Evolutionary conservation across 2,797 vertebrate genomes (phyloP), one percentile per base, ranked within the genome.

Genomic region (Cygnus olor): DNA sequence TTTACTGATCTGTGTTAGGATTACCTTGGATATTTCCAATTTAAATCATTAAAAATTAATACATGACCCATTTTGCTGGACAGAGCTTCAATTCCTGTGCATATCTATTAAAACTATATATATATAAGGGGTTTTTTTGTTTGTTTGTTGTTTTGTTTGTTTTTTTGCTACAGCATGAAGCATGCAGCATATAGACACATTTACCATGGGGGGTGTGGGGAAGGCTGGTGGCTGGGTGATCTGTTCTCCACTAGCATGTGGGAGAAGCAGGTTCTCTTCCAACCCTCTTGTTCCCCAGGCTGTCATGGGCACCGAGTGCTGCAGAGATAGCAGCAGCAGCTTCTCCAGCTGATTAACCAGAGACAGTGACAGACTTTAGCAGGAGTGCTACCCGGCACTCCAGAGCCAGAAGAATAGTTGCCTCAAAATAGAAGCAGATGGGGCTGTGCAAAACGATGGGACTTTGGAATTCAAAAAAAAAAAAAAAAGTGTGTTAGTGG

Each of bases 301-400:
- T 96, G 96, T 96, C 92, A 94, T 93, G 95, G 95, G 80, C 95
- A 86, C 88, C 3, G 14, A 97, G 81, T 85, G 69, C 82, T 95
- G 96, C 85, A 89, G 95, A 95, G 94, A 85, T 88, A 94, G 94
- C 96, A 95, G 96, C 94, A 96, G 92, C 94, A 96, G 84, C 95
- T 96, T 96, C 97, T 96, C 95, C 93, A 95, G 96, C 94, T 97
- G 96, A 96, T 97, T 97, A 97, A 96, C 95, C 94, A 96, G 92
- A 96, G 96, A 97, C 90, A 92, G 92, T 97, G 97, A 95, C 96
- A 97, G 92, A 95, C 95, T 96, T 94, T 92, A 96, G 53, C 92
- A 94, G 92, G 89, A 96, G 94, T 94, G 95, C 94, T 94, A 95
- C 94, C 83, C 95, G 65, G 94, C 87, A 95, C 94, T 95, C 86